phyloP scores from a whole-genome alignment of 2,888 invertebrate species.

The Nomada hirtipes region DNA sequence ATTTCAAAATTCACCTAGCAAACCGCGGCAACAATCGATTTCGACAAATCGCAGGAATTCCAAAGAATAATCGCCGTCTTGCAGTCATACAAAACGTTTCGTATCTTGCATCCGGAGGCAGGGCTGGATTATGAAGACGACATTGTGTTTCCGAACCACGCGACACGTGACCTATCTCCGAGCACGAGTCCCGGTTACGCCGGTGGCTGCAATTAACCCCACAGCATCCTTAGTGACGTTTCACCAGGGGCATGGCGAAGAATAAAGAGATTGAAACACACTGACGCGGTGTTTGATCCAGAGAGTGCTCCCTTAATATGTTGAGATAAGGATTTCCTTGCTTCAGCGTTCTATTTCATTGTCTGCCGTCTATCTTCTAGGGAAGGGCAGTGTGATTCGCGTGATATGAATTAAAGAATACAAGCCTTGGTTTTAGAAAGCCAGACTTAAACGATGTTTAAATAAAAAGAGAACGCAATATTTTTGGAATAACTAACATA shows the following conservation, averaged over 20 bases:
- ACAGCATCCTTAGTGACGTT: conserved; percentile 40
- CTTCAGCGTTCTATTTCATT: conserved; percentile 7
- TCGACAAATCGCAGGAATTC: conserved; percentile 12
- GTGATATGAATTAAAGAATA: background rate
- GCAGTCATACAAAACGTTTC: conserved; percentile 36
- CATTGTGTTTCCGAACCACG: conserved; percentile 46
- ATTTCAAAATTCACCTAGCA: no score
- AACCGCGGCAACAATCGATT: background rate
- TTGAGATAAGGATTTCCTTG: conserved; percentile 30
- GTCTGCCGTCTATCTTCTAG: background rate
- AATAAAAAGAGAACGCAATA: background rate
- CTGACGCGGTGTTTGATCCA: conserved; percentile 50
- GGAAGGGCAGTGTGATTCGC: background rate
- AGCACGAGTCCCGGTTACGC: conserved; percentile 37
- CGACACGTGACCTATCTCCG: conserved; percentile 41
- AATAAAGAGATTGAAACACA: conserved; percentile 1
- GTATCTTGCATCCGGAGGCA: conserved; percentile 40
- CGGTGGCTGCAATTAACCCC: conserved; percentile 61
- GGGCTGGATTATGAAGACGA: conserved; percentile 54
- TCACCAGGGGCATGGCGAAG: conserved; percentile 12
- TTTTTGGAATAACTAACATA: background rate
- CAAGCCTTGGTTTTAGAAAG: no score
- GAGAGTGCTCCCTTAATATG: conserved; percentile 27
- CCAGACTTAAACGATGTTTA: background rate
- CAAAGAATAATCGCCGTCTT: background rate